Conservation (phyloP, 1,140 invertebrate species). For the Plodia interpunctella region DNA sequence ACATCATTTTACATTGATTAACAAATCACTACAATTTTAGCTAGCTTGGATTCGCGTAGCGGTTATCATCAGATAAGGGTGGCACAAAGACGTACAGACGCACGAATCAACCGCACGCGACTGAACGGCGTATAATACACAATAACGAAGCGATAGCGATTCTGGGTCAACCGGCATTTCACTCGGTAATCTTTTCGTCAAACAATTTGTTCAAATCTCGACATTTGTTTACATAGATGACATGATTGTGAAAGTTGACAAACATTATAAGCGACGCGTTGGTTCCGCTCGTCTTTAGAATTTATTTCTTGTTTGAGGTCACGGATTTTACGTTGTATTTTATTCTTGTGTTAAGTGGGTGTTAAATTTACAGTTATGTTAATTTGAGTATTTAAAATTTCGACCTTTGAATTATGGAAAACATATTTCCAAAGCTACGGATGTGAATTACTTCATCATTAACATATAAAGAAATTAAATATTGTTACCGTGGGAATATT, state of each 20-base stretch:
- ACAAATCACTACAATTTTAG: neutral
- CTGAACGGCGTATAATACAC: conserved; percentile 14
- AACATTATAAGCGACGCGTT: neutral
- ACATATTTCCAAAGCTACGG: neutral
- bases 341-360: conserved; percentile 15
- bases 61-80: neutral
- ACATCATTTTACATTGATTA: neutral
- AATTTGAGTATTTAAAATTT: conserved; percentile 8
- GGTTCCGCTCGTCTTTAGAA: neutral
- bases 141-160: conserved; percentile 17
- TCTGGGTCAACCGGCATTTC: conserved; percentile 26
- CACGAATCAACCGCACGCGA: conserved; percentile 2
- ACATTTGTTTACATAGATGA: conserved; percentile 27
- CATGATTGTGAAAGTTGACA: conserved; percentile 12
- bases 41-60: neutral
- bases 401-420: neutral
- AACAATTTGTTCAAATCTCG: conserved; percentile 18
- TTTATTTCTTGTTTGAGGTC: conserved; percentile 9
- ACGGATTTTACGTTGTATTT: conserved; percentile 8
- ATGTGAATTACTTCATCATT: neutral
- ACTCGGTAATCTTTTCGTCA: conserved; percentile 17
- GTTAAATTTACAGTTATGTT: conserved; percentile 13
- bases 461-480: neutral
- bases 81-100: conserved; percentile 11
- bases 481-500: neutral